Evolutionary conservation across 1,140 invertebrate genomes (phyloP).

Genomic region (Brachionus rubens): DNA sequence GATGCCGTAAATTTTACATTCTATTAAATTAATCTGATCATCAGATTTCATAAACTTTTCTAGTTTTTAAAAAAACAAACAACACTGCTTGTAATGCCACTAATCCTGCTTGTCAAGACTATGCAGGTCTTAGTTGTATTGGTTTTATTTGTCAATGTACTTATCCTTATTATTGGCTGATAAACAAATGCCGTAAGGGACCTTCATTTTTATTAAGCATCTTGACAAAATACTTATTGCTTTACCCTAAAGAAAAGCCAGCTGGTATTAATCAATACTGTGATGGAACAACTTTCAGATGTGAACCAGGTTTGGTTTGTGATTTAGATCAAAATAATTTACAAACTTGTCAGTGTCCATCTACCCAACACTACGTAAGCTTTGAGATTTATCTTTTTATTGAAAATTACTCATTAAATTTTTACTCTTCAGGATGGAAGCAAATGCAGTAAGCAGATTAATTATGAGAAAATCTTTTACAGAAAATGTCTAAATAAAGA

Average conservation of each 20-base stretch:
- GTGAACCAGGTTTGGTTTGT: neutral
- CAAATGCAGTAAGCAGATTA: too few species aligned
- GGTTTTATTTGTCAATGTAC: neutral
- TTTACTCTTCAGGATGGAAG: too few species aligned
- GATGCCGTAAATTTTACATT: too few species aligned
- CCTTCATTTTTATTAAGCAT: neutral
- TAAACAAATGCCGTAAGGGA: conserved; percentile 16
- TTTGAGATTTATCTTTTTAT: too few species aligned
- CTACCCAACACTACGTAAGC: too few species aligned
- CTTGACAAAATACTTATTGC: neutral
- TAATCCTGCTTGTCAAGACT: conserved; percentile 17
- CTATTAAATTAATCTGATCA: neutral
- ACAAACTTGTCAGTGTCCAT: too few species aligned
- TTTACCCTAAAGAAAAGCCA: conserved; percentile 6
- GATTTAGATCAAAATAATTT: neutral
- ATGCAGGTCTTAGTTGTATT: conserved; percentile 4
- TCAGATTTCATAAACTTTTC: neutral
- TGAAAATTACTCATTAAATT: too few species aligned
- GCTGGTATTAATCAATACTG: conserved; percentile 39
- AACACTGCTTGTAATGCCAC: neutral
- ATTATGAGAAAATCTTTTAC: too few species aligned
- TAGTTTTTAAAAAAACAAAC: neutral
- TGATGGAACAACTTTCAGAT: conserved; percentile 21
- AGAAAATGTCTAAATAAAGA: too few species aligned
- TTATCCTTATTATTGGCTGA: neutral